Percentiles rank a stretch among this genome's conserved stretches.
Evolutionary conservation across 1,140 invertebrate genomes (phyloP).

Genomic region (Rhyzopertha dominica): DNA sequence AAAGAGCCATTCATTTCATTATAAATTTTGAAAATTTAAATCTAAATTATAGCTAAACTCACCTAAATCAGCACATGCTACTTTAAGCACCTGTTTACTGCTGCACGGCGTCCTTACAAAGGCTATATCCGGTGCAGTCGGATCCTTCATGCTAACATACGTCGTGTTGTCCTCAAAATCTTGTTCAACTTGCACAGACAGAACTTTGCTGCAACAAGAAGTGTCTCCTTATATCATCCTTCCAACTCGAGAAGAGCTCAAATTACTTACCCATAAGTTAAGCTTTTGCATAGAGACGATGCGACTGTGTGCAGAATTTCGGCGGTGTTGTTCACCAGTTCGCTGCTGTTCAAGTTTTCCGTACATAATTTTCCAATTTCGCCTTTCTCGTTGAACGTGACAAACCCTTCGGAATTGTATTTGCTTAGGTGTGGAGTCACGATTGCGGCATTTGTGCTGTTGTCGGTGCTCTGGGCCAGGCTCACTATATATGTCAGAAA

Average conservation of each 20-base stretch:
- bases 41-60: slow-evolving; percentile 30
- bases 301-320: slow-evolving; percentile 62
- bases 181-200: slow-evolving; percentile 35
- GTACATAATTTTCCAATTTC: slow-evolving; percentile 74
- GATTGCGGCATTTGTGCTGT: slow-evolving; percentile 51
- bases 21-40: too few species aligned
- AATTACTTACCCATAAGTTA: slow-evolving; percentile 65
- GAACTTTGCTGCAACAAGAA: slow-evolving; percentile 32
- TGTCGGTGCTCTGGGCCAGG: slow-evolving; percentile 61
- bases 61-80: slow-evolving; percentile 73
- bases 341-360: slow-evolving; percentile 59
- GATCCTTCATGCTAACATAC: slow-evolving; percentile 76
- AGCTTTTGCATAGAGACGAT: slow-evolving; percentile 66
- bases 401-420: slow-evolving; percentile 69
- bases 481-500: too few species aligned
- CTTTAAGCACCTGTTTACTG: slow-evolving; percentile 71
- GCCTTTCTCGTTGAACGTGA: slow-evolving; percentile 78
- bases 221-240: slow-evolving; percentile 1
- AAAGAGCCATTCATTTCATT: too few species aligned
- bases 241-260: neutral
- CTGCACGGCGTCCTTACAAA: slow-evolving; percentile 71
- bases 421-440: slow-evolving; percentile 60
- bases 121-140: slow-evolving; percentile 70
- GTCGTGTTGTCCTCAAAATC: slow-evolving; percentile 40
- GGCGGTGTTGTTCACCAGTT: slow-evolving; percentile 50